Evolutionary conservation across 2,888 invertebrate genomes (phyloP).

Genomic region (Drosophila borealis): DNA sequence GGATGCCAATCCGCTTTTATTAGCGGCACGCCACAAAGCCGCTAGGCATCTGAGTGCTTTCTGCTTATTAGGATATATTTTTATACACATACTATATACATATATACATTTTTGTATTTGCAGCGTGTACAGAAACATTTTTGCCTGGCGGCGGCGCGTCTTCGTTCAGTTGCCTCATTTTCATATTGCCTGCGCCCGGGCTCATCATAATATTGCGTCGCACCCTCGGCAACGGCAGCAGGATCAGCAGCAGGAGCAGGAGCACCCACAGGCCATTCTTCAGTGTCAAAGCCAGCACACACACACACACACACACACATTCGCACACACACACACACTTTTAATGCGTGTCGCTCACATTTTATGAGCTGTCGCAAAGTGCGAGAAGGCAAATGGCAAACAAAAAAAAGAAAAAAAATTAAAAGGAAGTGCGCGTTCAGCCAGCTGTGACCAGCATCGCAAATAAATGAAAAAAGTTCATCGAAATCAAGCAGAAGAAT

Average conservation of each 20-base stretch:
- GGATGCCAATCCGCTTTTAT: slow-evolving; percentile 64
- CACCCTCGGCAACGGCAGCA: slow-evolving; percentile 10
- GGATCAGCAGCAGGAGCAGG: slow-evolving; percentile 18
- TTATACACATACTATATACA: not conserved
- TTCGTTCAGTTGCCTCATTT: slow-evolving; percentile 60
- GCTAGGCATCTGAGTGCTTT: slow-evolving; percentile 44
- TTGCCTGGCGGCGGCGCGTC: slow-evolving; percentile 41
- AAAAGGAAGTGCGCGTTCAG: slow-evolving; percentile 70
- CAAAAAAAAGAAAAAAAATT: slow-evolving; percentile 54
- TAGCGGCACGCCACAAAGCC: slow-evolving; percentile 19
- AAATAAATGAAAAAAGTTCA: slow-evolving; percentile 75
- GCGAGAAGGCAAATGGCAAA: slow-evolving; percentile 60
- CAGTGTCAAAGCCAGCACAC: slow-evolving; percentile 71
- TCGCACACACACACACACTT: slow-evolving; percentile 44
- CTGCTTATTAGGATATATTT: slow-evolving; percentile 65
- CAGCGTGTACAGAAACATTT: slow-evolving; percentile 35
- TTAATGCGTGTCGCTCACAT: slow-evolving; percentile 80
- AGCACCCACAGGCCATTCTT: slow-evolving; percentile 70
- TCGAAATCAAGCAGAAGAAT: slow-evolving; percentile 53
- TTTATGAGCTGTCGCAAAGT: slow-evolving; percentile 81
- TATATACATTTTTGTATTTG: slow-evolving; percentile 29
- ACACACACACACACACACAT: slow-evolving; percentile 18
- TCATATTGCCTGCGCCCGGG: slow-evolving; percentile 71
- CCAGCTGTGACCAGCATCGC: slow-evolving; percentile 77
- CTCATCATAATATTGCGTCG: slow-evolving; percentile 71